Percentiles rank a stretch among this genome's conserved stretches.
These are phyloP conservation scores for Halichoerus grypus DNA, from an alignment of 2,113 vertebrate genomes.

Conservation along the genomic window DNA sequence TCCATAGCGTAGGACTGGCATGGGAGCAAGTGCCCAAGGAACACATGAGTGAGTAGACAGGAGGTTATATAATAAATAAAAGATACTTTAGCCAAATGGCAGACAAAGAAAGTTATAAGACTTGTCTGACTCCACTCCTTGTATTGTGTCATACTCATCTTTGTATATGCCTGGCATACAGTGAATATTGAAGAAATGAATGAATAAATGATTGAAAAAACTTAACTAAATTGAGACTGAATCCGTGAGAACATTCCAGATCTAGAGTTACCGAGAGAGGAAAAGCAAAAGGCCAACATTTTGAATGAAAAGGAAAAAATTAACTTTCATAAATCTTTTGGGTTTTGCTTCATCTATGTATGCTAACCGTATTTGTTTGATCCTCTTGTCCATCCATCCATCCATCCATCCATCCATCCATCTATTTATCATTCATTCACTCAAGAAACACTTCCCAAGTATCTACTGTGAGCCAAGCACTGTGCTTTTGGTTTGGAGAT, in stretches of 20 bases:
- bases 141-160: not conserved
- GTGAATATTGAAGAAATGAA: not conserved
- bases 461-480: not conserved
- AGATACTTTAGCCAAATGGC: not conserved
- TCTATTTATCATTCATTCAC: not conserved
- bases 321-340: not conserved
- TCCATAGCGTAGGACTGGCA: not conserved
- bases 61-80: not conserved
- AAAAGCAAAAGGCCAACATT: not conserved
- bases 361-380: not conserved
- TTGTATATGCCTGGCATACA: not conserved
- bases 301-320: constrained; percentile 26
- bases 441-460: not conserved
- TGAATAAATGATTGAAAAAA: not conserved
- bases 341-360: not conserved
- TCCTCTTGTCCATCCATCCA: not conserved
- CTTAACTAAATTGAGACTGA: not conserved
- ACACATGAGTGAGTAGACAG: not conserved
- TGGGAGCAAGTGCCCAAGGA: not conserved
- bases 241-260: not conserved
- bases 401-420: not conserved
- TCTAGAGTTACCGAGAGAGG: not conserved
- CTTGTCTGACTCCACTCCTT: not conserved
- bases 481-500: not conserved
- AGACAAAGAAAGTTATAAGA: not conserved